Base-by-base conservation (phyloP, 2,113 vertebrate species). In the Sardina pilchardus region DNA sequence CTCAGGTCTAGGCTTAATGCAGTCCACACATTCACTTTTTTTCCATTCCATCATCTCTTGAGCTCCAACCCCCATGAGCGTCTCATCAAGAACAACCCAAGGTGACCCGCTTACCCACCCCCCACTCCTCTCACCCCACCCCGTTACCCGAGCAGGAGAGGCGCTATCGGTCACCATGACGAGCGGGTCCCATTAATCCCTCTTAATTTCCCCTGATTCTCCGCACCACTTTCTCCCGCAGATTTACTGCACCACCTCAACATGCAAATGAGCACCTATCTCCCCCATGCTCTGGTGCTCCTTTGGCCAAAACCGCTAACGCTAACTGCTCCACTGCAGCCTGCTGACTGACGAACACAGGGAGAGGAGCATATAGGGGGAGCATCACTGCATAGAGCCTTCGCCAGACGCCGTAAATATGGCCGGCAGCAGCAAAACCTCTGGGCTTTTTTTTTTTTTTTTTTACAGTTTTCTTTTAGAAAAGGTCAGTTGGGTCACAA, bases 241-340 rank as follows among this genome's bases (percentile, higher is more conserved):
- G 87, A 89, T 89, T 88, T 90, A 90, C 86, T 43, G 34, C 87
- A 48, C 75, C 81, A 89, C 86, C 87, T 87, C 88, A 87, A 89
- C 82, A 89, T 87, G 86, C 85, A 89, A 91, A 89, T 88, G 82
- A 86, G 82, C 80, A 34, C 53, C 53, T 85, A 89, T 86, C 47
- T 84, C 82, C 80, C 80, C 82, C 53, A 39, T 24, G 84, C 45
- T 82, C 45, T 50, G 8, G n/a, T 6, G n/a, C n/a, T 21, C 39
- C 36, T 83, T 9, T 21, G n/a, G 82, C 47, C 47, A 43, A 34
- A 84, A 67, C 53, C 43, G 83, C n/a, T n/a, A n/a, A n/a, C n/a
- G n/a, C n/a, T n/a, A n/a, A n/a, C n/a, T n/a, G 42, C 83, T 67
- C 83, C 48, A 81, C 59, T 81, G 30, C 47, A 56, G 39, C 6